Conservation (phyloP, 2,797 vertebrate genomes). For the Delichon dasypus region DNA sequence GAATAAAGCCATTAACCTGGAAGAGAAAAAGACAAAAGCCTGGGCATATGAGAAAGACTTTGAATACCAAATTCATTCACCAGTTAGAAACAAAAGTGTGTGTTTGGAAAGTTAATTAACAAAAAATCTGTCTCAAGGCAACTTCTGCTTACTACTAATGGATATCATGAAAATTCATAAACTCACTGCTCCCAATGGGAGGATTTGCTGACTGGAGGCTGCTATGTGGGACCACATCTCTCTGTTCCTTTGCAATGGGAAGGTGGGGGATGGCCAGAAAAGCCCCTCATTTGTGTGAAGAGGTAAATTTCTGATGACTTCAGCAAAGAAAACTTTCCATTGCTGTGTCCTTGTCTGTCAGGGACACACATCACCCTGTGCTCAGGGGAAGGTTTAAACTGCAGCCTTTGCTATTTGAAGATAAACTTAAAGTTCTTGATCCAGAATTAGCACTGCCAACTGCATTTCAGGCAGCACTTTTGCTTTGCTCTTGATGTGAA, state of each 20-base stretch:
- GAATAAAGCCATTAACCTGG: conserved; percentile 27
- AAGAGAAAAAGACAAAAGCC: conserved; percentile 28
- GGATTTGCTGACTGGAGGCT: background rate
- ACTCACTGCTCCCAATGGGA: background rate
- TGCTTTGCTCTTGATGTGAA: background rate
- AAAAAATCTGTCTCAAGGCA: conserved; percentile 47
- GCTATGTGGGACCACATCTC: background rate
- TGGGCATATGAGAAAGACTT: background rate
- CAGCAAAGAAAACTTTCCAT: background rate
- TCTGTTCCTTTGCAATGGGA: background rate
- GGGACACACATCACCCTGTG: fast-evolving
- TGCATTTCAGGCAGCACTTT: background rate
- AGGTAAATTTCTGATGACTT: background rate
- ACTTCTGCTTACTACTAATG: conserved; percentile 22
- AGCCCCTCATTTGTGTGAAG: background rate
- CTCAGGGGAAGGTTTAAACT: background rate
- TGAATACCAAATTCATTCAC: conserved; percentile 39
- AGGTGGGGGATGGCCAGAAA: background rate
- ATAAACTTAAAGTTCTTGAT: background rate
- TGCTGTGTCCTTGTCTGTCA: background rate
- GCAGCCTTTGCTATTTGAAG: background rate
- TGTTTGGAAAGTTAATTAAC: conserved; percentile 33
- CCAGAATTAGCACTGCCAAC: background rate
- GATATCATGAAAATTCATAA: conserved; percentile 57
- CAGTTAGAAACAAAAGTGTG: background rate